phyloP scores from a whole-genome alignment of 1,140 invertebrate species.

The Arion vulgaris region DNA sequence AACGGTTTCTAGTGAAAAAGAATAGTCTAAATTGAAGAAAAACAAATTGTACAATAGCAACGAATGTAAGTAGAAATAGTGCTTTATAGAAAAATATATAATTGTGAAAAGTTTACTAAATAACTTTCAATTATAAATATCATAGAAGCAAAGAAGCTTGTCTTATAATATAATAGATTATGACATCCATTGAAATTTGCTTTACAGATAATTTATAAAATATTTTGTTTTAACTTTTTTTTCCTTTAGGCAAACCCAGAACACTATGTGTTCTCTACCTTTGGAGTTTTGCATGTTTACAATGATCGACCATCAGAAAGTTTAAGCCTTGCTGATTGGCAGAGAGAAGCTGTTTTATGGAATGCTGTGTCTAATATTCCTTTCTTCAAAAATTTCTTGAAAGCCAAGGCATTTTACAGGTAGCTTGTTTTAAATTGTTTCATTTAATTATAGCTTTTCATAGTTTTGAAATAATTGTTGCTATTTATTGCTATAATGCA shows the following conservation, averaged over 20 bases:
- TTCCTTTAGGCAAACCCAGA: conserved; percentile 44
- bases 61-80: too few species aligned
- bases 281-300: conserved; percentile 70
- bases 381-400: conserved; percentile 71
- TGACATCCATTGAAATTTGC: background rate
- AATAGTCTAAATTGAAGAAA: too few species aligned
- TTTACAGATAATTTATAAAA: background rate
- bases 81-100: too few species aligned
- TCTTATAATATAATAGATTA: background rate
- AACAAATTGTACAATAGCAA: too few species aligned
- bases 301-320: conserved; percentile 62
- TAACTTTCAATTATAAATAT: too few species aligned
- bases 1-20: too few species aligned
- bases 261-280: conserved; percentile 71
- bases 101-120: too few species aligned
- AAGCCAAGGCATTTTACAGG: conserved; percentile 65
- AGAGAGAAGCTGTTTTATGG: conserved; percentile 69
- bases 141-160: background rate
- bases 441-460: background rate
- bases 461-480: conserved; percentile 5
- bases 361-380: conserved; percentile 66
- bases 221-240: conserved; percentile 6
- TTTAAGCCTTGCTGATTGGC: conserved; percentile 69
- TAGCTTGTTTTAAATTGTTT: conserved; percentile 37
- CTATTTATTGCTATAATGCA: background rate